Conservation (phyloP, 2,888 invertebrate species). For the Andrena bicolor region DNA sequence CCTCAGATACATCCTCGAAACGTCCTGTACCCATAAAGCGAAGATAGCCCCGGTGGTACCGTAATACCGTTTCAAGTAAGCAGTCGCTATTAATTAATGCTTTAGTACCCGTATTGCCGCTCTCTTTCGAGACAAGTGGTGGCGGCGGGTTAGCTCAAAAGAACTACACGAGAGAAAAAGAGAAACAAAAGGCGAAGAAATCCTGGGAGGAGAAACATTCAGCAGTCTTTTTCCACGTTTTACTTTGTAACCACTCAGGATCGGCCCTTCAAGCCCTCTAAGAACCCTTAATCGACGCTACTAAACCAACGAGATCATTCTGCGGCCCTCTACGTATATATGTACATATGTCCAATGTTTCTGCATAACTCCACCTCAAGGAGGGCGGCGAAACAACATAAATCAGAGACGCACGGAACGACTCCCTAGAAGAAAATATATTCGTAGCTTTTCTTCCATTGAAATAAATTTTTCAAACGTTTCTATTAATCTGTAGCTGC, state of each 20-base stretch:
- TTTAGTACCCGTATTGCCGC: conserved; percentile 78
- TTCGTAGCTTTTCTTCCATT: neutral
- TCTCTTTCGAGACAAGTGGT: conserved; percentile 51
- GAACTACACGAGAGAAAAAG: neutral
- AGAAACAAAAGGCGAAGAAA: conserved; percentile 10
- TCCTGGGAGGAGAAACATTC: conserved; percentile 4
- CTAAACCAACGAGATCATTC: conserved; percentile 74
- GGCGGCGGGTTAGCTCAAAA: conserved; percentile 32
- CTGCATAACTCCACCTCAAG: conserved; percentile 60
- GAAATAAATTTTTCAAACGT: neutral
- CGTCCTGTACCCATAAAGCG: conserved; percentile 67
- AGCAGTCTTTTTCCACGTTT: conserved; percentile 58
- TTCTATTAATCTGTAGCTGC: neutral
- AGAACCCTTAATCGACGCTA: conserved; percentile 81
- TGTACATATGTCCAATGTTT: conserved; percentile 43
- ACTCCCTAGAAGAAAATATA: neutral
- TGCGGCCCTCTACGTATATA: conserved; percentile 48
- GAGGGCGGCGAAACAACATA: conserved; percentile 53
- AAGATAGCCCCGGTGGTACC: conserved; percentile 62
- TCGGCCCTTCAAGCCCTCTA: conserved; percentile 72
- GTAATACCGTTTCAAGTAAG: conserved; percentile 74
- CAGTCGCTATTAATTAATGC: conserved; percentile 82
- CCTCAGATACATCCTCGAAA: conserved; percentile 62
- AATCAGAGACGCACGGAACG: conserved; percentile 36
- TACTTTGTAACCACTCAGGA: conserved; percentile 74